phyloP scores from a whole-genome alignment of 1,140 invertebrate genomes.

The Drosophila pruinosa region DNA sequence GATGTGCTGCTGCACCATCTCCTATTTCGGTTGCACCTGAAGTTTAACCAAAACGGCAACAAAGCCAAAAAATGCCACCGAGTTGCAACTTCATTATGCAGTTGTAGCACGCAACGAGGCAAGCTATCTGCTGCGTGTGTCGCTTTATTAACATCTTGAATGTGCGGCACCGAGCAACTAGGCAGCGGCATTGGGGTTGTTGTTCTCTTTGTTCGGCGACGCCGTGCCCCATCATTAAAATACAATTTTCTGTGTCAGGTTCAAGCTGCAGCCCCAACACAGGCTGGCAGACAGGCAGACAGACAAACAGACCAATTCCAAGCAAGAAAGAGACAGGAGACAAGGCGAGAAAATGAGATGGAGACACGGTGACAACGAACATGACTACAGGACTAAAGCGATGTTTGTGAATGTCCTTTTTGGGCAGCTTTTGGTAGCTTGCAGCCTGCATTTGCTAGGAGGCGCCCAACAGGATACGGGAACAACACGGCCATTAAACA shows the following conservation, averaged over 20 bases:
- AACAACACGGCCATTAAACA: constrained; percentile 75
- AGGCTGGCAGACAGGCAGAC: neutral
- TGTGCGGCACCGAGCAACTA: neutral
- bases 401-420: constrained; percentile 79
- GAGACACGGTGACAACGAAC: constrained; percentile 9
- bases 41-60: constrained; percentile 25
- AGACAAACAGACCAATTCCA: neutral
- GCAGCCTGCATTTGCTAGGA: constrained; percentile 51
- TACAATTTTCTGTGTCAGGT: constrained; percentile 81
- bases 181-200: neutral
- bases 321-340: neutral
- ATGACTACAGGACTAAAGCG: constrained; percentile 48
- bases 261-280: constrained; percentile 63
- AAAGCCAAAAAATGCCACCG: constrained; percentile 45
- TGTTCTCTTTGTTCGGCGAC: constrained; percentile 24
- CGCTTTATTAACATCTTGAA: constrained; percentile 80
- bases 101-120: constrained; percentile 20
- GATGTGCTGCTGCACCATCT: constrained; percentile 6
- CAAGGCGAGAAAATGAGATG: neutral
- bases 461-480: constrained; percentile 20
- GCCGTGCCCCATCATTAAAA: constrained; percentile 74
- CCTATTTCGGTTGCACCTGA: constrained; percentile 3
- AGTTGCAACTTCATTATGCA: constrained; percentile 72
- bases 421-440: constrained; percentile 56
- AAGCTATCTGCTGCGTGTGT: constrained; percentile 50